These are phyloP conservation scores for Notolabrus celidotus DNA, from an alignment of 2,797 vertebrate species.

Conservation along the genomic window DNA sequence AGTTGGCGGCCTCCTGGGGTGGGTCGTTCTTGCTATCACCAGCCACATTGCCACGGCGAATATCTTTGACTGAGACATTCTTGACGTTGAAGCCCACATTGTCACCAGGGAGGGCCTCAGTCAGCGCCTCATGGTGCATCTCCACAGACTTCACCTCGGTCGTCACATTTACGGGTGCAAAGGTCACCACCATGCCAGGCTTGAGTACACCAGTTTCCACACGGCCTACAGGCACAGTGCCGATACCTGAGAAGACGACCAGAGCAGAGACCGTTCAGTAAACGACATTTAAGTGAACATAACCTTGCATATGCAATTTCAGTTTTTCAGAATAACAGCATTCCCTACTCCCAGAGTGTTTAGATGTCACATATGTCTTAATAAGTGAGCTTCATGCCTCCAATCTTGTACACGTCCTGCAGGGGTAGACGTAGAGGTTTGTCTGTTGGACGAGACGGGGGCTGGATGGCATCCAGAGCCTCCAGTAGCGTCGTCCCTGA, in stretches of 20 bases:
- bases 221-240: slow-evolving; percentile 86
- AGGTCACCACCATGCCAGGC: slow-evolving; percentile 87
- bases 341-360: background rate
- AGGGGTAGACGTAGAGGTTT: slow-evolving; percentile 95
- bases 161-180: slow-evolving; percentile 86
- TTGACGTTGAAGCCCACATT: slow-evolving; percentile 88
- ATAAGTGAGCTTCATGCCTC: slow-evolving; percentile 80
- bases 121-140: slow-evolving; percentile 88
- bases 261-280: background rate
- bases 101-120: slow-evolving; percentile 84
- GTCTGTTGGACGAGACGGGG: slow-evolving; percentile 94
- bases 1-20: slow-evolving; percentile 84
- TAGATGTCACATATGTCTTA: background rate
- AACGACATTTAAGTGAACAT: background rate
- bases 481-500: slow-evolving; percentile 94
- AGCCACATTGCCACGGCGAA: slow-evolving; percentile 86
- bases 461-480: slow-evolving; percentile 94
- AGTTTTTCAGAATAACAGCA: background rate
- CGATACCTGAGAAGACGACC: slow-evolving; percentile 78
- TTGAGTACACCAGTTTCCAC: slow-evolving; percentile 86
- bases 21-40: slow-evolving; percentile 88
- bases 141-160: slow-evolving; percentile 89
- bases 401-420: slow-evolving; percentile 99
- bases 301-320: too few species aligned
- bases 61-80: slow-evolving; percentile 87